A percentile compares a stretch with the other conserved stretches of the same genome.
Conservation (phyloP, 1,140 invertebrate genomes). For the Meteorus sp. region DNA sequence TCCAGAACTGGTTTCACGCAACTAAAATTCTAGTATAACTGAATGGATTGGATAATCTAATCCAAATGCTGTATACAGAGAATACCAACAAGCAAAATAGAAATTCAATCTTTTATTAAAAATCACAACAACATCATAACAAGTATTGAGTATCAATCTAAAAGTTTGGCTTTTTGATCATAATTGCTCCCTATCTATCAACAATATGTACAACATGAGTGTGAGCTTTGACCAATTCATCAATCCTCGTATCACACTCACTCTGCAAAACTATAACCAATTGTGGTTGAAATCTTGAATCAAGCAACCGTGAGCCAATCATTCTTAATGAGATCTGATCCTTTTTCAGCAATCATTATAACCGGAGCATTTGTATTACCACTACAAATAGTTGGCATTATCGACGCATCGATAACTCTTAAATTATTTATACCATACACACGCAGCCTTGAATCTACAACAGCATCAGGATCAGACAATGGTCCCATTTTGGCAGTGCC, state of each 20-base stretch:
- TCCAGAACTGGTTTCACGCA: too few relatives aligned
- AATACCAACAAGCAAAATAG: too few relatives aligned
- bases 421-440: conserved; percentile 78
- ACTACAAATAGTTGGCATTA: conserved; percentile 81
- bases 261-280: too few relatives aligned
- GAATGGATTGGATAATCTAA: too few relatives aligned
- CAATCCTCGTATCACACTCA: too few relatives aligned
- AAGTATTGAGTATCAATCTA: too few relatives aligned
- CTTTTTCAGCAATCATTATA: conserved; percentile 88
- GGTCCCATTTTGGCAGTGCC: conserved; percentile 87
- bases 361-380: conserved; percentile 85
- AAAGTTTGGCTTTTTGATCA: too few relatives aligned
- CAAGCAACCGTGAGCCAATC: conserved; percentile 62
- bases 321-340: conserved; percentile 78
- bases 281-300: conserved; percentile 18
- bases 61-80: too few relatives aligned
- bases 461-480: conserved; percentile 70
- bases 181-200: neutral
- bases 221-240: too few relatives aligned
- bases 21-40: too few relatives aligned
- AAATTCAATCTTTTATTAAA: too few relatives aligned
- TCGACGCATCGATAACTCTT: conserved; percentile 84
- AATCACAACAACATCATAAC: too few relatives aligned
- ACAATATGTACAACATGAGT: neutral
- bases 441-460: conserved; percentile 77